Percentiles rank a stretch among this genome's conserved stretches.
Evolutionary conservation across 2,797 vertebrate species (phyloP).

Genomic region (Pseudomugil gertrudae): DNA sequence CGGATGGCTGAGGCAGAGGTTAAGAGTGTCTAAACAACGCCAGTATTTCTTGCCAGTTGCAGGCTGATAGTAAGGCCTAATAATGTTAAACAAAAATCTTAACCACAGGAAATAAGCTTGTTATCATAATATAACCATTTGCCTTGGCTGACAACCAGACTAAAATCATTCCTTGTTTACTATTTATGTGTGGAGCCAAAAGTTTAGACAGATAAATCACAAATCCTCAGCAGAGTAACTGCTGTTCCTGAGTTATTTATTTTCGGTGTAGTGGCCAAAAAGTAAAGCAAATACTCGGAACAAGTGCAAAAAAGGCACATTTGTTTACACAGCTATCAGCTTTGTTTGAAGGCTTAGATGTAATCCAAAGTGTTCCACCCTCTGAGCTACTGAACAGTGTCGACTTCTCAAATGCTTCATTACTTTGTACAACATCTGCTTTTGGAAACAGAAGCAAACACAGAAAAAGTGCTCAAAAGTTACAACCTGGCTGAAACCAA

Average conservation of each 20-base stretch:
- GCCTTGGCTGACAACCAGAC: constrained; percentile 87
- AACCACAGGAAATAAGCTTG: constrained; percentile 92
- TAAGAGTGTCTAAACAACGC: constrained; percentile 85
- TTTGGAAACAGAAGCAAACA: constrained; percentile 44
- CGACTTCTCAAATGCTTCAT: constrained; percentile 32
- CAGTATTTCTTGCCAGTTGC: constrained; percentile 79
- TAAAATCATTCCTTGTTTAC: constrained; percentile 86
- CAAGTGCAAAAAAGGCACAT: constrained; percentile 70
- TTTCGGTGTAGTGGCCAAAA: constrained; percentile 74
- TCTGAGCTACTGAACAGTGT: constrained; percentile 63
- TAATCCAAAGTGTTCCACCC: constrained; percentile 73
- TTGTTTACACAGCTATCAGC: constrained; percentile 77
- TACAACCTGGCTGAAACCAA: constrained; percentile 28
- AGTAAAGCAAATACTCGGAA: constrained; percentile 67
- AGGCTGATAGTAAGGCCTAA: constrained; percentile 84
- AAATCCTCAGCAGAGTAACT: constrained; percentile 62
- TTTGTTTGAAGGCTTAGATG: constrained; percentile 75
- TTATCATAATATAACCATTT: constrained; percentile 92
- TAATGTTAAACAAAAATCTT: constrained; percentile 92
- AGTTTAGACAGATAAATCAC: constrained; percentile 75
- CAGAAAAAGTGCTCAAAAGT: constrained; percentile 40
- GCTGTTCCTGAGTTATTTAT: constrained; percentile 69
- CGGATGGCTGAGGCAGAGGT: constrained; percentile 87
- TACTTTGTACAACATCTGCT: constrained; percentile 48
- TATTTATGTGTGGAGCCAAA: constrained; percentile 78